A percentile compares a stretch with the other conserved stretches of the same genome.
Conservation (phyloP, 2,797 vertebrate species). For the Pseudomugil gertrudae region DNA sequence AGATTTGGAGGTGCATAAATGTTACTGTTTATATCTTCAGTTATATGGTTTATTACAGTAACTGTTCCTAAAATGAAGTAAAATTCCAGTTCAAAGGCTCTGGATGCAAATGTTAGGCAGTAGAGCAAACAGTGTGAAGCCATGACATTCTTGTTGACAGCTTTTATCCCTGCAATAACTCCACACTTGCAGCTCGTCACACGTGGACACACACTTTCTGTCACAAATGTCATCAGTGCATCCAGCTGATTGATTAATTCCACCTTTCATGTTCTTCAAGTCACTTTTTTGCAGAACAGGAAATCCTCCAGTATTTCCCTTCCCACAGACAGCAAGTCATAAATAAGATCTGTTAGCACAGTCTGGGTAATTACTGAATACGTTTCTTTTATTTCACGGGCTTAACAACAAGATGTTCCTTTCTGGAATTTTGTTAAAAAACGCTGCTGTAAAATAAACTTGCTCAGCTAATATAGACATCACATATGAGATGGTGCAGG, state of each 20-base stretch:
- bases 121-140: not conserved
- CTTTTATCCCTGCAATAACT: slow-evolving; percentile 9
- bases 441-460: not conserved
- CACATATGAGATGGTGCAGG: not conserved
- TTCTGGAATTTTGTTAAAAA: not conserved
- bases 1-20: not conserved
- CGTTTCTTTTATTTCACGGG: not conserved
- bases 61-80: slow-evolving; percentile 6
- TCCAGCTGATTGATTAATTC: slow-evolving; percentile 12
- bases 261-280: not conserved
- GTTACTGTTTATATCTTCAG: not conserved
- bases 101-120: slow-evolving; percentile 8
- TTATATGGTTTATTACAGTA: not conserved
- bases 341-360: not conserved
- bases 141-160: slow-evolving; percentile 5
- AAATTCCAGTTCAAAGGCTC: slow-evolving; percentile 1
- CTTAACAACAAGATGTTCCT: too few species aligned
- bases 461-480: not conserved
- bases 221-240: not conserved
- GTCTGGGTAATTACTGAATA: not conserved
- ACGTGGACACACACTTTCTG: not conserved
- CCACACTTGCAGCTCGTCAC: not conserved
- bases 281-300: not conserved
- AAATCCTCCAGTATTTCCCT: slow-evolving; percentile 4
- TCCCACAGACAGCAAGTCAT: not conserved